Evolutionary conservation across 1,140 invertebrate genomes (phyloP), one percentile per base, ranked within the genome.

Genomic region (Ditylenchus dipsaci): DNA sequence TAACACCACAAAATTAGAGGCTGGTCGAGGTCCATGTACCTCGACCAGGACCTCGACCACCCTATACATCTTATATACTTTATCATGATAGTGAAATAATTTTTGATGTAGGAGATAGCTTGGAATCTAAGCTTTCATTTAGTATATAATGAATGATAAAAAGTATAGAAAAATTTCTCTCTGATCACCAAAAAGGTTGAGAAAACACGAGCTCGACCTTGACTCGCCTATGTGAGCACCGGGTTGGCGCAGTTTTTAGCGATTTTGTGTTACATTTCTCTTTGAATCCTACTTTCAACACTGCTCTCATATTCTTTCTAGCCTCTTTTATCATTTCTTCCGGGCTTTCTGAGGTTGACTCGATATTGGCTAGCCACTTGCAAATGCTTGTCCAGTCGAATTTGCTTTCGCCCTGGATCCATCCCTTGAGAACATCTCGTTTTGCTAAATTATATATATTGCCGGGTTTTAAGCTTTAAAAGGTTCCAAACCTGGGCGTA

Each of bases 381-480:
- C 79, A 81, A 30, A 81, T 78, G 30, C 74, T 76, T n/a, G 63
- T 62, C 79, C 79, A 81, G 63, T 82, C 80, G 62, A 81, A 81
- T 17, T 62, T 56, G 53, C 21, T 58, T 30, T 77, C 42, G 43
- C 69, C 71, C 57, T 81, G 60, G 21, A 76, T 75, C 79, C 79
- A 81, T 7, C 56, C 67, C 29, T 67, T 61, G 1, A 81, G 57
- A 23, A 67, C 64, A 38, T 82, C 30, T 47, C 81, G 43, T 81
- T 81, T 43, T 29, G 17, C 47, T 70, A n/a, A 66, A 17, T 33
- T 33, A 5, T 5, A 61, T 61, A 5, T 3, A 61, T 21, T 26
- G 3, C 15, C 15, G 8, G 3, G 19, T 61, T 61, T 61, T 8
- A 61, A 7, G n/a, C 29, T 30, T 61, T 33, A 21, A 61, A 33